Conservation (phyloP, 2,888 invertebrate genomes). For the Callinectes sapidus region DNA sequence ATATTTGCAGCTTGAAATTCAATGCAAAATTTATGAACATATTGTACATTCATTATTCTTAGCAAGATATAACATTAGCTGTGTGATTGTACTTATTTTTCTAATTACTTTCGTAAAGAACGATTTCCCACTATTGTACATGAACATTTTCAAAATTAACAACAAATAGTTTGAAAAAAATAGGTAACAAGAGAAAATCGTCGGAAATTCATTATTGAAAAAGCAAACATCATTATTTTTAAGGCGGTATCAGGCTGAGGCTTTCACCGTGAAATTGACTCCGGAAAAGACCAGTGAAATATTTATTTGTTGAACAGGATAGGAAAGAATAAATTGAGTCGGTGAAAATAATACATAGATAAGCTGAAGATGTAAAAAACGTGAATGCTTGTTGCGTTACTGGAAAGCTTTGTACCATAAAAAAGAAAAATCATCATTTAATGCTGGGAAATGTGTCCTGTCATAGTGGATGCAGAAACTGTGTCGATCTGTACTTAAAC, state of each 20-base stretch:
- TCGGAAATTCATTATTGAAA: background rate
- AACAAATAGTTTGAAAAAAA: background rate
- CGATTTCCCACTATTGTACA: background rate
- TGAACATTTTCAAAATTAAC: background rate
- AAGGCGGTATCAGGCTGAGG: background rate
- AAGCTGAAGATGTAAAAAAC: background rate
- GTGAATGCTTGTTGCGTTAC: background rate
- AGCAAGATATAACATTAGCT: too few species aligned
- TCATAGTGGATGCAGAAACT: background rate
- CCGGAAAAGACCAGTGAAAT: background rate
- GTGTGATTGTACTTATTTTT: background rate
- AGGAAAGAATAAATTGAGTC: background rate
- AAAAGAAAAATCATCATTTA: background rate
- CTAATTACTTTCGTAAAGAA: background rate
- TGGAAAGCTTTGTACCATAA: background rate
- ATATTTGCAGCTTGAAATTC: too few species aligned
- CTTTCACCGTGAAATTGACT: background rate
- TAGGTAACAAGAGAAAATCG: background rate
- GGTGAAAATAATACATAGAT: background rate
- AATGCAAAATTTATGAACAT: too few species aligned
- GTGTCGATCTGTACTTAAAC: background rate
- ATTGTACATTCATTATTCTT: too few species aligned
- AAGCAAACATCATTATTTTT: background rate
- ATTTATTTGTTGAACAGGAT: background rate
- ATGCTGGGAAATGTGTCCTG: background rate